Evolutionary conservation across 2,888 invertebrate genomes (phyloP).

Genomic region (Phania funesta): DNA sequence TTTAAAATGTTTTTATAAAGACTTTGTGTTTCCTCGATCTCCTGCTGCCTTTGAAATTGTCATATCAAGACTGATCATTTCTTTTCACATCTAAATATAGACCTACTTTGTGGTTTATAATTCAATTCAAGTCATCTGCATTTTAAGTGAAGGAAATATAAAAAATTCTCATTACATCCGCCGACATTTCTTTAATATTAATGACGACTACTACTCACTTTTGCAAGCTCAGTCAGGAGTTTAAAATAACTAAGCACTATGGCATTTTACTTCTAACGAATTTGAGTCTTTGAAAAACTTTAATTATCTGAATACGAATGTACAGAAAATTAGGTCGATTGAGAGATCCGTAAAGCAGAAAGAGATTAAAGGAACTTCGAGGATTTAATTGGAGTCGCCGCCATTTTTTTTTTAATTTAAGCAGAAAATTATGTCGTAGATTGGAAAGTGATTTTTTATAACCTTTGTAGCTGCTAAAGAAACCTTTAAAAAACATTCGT

Average conservation of each 20-base stretch:
- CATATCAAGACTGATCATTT: too few relatives aligned
- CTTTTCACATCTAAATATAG: too few relatives aligned
- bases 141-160: background rate
- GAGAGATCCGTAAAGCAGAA: too few relatives aligned
- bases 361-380: background rate
- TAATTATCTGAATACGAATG: background rate
- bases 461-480: background rate
- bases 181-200: background rate
- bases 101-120: too few relatives aligned
- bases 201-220: background rate
- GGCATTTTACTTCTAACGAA: background rate
- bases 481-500: background rate
- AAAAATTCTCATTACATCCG: conserved; percentile 13
- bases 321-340: background rate
- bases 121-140: background rate
- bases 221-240: background rate
- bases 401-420: too few relatives aligned
- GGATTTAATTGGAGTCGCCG: background rate
- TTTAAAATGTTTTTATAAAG: too few relatives aligned
- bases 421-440: too few relatives aligned
- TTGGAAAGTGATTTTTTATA: background rate
- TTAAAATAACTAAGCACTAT: conserved; percentile 5
- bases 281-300: background rate
- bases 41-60: too few relatives aligned
- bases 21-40: too few relatives aligned